These are phyloP conservation scores for Numenius phaeopus DNA, from an alignment of 2,797 vertebrate species.

Conservation along the genomic window DNA sequence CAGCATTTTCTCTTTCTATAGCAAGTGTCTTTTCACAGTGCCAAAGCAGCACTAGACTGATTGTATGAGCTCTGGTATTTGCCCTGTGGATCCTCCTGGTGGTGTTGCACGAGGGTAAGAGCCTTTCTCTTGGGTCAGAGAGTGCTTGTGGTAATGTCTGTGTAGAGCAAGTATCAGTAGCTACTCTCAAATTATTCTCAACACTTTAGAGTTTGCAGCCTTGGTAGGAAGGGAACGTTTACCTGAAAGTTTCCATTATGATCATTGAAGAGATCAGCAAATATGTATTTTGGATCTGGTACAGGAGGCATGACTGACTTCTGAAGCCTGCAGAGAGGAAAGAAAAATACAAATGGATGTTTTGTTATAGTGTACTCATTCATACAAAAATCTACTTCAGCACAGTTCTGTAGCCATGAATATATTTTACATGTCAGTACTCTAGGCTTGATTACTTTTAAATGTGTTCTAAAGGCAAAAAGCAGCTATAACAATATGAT, in stretches of 20 bases:
- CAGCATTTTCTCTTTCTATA: neutral
- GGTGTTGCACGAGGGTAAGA: fast-evolving
- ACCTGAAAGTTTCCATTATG: conserved; percentile 82
- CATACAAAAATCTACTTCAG: neutral
- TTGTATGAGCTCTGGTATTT: neutral
- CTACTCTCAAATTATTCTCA: neutral
- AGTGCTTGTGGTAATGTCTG: neutral
- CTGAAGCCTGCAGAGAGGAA: conserved; percentile 69
- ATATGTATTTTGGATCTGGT: conserved; percentile 81
- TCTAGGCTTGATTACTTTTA: neutral
- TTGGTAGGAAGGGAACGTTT: neutral
- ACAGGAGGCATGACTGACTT: conserved; percentile 76
- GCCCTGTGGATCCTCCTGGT: neutral
- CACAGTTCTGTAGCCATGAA: neutral
- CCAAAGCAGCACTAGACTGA: neutral
- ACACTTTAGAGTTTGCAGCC: neutral
- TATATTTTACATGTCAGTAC: neutral
- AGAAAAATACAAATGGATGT: fast-evolving
- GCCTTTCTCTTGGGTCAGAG: neutral
- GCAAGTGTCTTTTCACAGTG: neutral
- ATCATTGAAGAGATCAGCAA: conserved; percentile 71
- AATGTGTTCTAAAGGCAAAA: neutral
- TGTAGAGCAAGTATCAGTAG: neutral
- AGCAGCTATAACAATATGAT: neutral
- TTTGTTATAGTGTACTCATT: neutral